Conservation (phyloP, 2,888 invertebrate species). For the Pocota personata region DNA sequence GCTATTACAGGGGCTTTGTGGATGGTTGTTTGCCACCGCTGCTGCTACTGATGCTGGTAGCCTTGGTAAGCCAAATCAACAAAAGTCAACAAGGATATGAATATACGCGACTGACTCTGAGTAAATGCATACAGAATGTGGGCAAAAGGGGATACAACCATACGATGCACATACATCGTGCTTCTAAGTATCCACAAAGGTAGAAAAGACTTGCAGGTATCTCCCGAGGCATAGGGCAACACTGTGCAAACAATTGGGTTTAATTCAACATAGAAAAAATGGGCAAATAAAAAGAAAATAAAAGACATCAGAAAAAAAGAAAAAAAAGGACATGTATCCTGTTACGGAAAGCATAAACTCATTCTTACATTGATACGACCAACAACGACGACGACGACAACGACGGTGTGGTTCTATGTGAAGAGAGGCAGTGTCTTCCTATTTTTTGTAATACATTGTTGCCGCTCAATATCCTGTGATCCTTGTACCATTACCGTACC, state of each 20-base stretch:
- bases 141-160: background rate
- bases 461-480: slow-evolving; percentile 58
- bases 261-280: slow-evolving; percentile 51
- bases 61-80: slow-evolving; percentile 57
- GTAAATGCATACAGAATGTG: slow-evolving; percentile 40
- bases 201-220: slow-evolving; percentile 9
- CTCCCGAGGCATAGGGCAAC: background rate
- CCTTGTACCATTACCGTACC: slow-evolving; percentile 51
- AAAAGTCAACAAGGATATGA: slow-evolving; percentile 65
- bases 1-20: slow-evolving; percentile 1
- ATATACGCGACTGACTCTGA: slow-evolving; percentile 35
- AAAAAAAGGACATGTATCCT: slow-evolving; percentile 48
- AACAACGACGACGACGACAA: slow-evolving; percentile 16
- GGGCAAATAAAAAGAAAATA: background rate
- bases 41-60: background rate
- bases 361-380: slow-evolving; percentile 42
- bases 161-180: background rate
- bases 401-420: slow-evolving; percentile 22
- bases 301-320: slow-evolving; percentile 11
- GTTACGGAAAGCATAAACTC: slow-evolving; percentile 52
- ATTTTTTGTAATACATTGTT: slow-evolving; percentile 24
- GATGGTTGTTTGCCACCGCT: background rate
- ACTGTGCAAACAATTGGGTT: slow-evolving; percentile 63
- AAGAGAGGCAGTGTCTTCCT: slow-evolving; percentile 27
- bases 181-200: background rate